phyloP scores from a whole-genome alignment of 2,797 vertebrate genomes.

The Lacerta viridis region DNA sequence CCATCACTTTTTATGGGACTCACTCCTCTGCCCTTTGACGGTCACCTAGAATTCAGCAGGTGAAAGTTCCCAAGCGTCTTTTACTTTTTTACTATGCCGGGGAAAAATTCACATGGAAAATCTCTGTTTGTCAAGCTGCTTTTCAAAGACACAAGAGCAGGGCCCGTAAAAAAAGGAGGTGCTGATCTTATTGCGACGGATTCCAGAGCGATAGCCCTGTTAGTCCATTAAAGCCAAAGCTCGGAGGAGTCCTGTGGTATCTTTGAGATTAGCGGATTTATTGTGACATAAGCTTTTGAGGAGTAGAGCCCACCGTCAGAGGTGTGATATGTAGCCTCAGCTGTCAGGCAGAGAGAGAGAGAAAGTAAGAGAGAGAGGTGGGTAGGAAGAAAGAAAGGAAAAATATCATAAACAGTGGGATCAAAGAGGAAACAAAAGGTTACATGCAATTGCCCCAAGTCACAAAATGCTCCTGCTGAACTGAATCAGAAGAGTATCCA shows the following conservation, averaged over 20 bases:
- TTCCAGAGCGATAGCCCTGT: not conserved
- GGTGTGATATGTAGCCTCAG: no score
- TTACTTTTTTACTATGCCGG: not conserved
- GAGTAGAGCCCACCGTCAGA: not conserved
- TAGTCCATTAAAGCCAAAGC: not conserved
- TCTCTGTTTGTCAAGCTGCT: not conserved
- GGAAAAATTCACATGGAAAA: not conserved
- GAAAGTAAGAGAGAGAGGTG: not conserved
- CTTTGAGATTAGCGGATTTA: not conserved
- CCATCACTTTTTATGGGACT: not conserved
- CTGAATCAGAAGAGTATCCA: not conserved
- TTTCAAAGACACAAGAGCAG: constrained; percentile 22
- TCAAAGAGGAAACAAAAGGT: not conserved
- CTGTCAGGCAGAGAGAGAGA: not conserved
- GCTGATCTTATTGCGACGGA: not conserved
- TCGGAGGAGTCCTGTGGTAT: no score
- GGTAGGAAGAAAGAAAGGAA: no score
- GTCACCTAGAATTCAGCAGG: not conserved
- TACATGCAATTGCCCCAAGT: not conserved
- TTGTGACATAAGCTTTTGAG: not conserved
- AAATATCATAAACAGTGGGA: not conserved
- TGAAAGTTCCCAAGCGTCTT: not conserved
- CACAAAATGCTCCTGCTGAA: not conserved
- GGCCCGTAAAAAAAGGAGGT: constrained; percentile 15
- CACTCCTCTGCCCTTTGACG: not conserved